These are phyloP conservation scores for Eristalinus sepulchralis DNA, from an alignment of 2,888 invertebrate genomes.

Conservation along the genomic window DNA sequence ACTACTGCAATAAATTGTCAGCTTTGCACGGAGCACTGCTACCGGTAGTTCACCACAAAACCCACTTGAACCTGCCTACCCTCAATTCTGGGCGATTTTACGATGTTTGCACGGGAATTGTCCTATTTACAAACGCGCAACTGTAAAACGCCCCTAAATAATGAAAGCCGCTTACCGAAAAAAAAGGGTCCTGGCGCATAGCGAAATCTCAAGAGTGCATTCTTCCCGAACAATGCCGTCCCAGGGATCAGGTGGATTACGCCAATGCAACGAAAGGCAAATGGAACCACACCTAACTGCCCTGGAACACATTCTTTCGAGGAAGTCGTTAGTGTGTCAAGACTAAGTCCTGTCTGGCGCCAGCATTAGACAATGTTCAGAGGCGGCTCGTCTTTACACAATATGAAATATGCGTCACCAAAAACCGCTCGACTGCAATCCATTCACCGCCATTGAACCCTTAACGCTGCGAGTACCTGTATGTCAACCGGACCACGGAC, in stretches of 20 bases:
- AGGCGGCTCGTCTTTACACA: constrained; percentile 49
- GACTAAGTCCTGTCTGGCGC: constrained; percentile 80
- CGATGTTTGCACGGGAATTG: constrained; percentile 35
- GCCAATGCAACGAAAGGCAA: constrained; percentile 47
- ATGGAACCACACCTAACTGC: constrained; percentile 53
- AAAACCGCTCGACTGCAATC: constrained; percentile 51
- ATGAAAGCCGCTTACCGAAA: constrained; percentile 30
- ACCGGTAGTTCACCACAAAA: not conserved
- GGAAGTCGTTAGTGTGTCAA: constrained; percentile 59
- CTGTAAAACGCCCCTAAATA: constrained; percentile 53
- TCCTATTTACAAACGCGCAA: constrained; percentile 40
- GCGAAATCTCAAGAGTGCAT: constrained; percentile 4
- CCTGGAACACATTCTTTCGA: constrained; percentile 22
- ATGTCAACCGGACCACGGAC: constrained; percentile 21
- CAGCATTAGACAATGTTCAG: constrained; percentile 77
- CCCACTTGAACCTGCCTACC: constrained; percentile 8
- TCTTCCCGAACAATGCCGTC: constrained; percentile 24
- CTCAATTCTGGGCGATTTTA: constrained; percentile 17
- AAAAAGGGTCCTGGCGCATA: constrained; percentile 34
- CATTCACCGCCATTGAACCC: constrained; percentile 55
- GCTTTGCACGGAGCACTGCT: not conserved
- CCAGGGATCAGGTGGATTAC: constrained; percentile 63
- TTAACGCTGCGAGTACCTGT: constrained; percentile 51
- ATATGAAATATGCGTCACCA: constrained; percentile 66
- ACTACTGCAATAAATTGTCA: not conserved